Evolutionary conservation across 1,140 invertebrate species (phyloP).

Genomic region (Melanaphis sacchari): DNA sequence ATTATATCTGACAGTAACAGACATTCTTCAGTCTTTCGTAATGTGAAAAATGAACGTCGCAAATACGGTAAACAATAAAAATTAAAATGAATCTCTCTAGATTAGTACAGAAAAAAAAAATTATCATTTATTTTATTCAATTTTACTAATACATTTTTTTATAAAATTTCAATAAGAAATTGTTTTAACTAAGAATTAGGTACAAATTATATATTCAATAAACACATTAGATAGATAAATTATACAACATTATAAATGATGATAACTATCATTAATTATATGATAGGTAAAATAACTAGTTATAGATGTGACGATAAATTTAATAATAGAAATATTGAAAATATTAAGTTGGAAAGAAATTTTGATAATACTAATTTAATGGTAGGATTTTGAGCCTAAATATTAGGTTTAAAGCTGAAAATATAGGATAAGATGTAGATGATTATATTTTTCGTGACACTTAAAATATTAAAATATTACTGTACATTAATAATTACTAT

Average conservation of each 20-base stretch:
- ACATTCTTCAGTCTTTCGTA: neutral
- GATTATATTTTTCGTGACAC: neutral
- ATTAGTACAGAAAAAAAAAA: neutral
- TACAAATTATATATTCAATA: too few relatives aligned
- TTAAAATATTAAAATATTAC: neutral
- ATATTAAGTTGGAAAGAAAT: neutral
- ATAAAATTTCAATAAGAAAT: neutral
- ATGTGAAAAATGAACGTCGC: neutral
- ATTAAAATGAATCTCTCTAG: neutral
- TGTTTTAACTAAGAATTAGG: too few relatives aligned
- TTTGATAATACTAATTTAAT: neutral
- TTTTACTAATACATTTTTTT: neutral
- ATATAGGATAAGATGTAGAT: too few relatives aligned
- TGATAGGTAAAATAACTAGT: too few relatives aligned
- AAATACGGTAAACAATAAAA: neutral
- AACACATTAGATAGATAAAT: too few relatives aligned
- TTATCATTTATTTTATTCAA: neutral
- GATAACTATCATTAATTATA: too few relatives aligned
- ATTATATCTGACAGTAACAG: constrained; percentile 11
- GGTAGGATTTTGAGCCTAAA: neutral
- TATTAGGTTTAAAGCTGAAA: neutral
- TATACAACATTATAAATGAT: too few relatives aligned
- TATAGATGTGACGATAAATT: too few relatives aligned
- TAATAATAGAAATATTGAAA: neutral
- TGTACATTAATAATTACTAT: neutral